Conservation (phyloP, 2,797 vertebrate genomes). For the Spinus pinus region DNA sequence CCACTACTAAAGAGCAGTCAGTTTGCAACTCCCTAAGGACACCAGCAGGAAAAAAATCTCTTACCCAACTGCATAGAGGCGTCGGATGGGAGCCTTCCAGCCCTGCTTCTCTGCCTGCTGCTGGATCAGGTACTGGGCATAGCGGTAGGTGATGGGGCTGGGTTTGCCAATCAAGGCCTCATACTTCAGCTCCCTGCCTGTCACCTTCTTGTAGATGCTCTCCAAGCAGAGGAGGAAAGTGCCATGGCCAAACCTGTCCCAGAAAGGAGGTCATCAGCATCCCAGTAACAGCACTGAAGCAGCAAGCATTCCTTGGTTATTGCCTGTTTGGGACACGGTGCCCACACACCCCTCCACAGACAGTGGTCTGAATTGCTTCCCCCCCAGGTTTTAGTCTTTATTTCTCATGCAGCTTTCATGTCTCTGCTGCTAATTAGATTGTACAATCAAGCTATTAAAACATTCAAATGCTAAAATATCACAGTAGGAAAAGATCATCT, state of each 20-base stretch:
- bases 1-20: not conserved
- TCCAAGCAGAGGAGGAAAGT: conserved; percentile 94
- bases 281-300: not conserved
- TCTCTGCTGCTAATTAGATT: not conserved
- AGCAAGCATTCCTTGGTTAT: not conserved
- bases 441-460: not conserved
- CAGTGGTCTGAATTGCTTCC: not conserved
- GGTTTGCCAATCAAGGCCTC: conserved; percentile 93
- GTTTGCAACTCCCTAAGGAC: not conserved
- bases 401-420: not conserved
- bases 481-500: not conserved
- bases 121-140: conserved; percentile 85
- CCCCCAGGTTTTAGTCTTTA: not conserved
- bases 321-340: accelerated
- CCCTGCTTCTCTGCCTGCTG: conserved; percentile 85
- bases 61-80: conserved; percentile 94
- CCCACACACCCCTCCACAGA: not conserved
- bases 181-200: conserved; percentile 87
- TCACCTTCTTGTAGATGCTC: conserved; percentile 91
- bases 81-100: conserved; percentile 85
- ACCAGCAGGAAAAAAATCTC: not conserved
- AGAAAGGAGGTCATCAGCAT: not conserved
- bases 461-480: not conserved
- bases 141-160: conserved; percentile 91
- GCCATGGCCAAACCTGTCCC: conserved; percentile 90